These are phyloP conservation scores for Danio aesculapii DNA, from an alignment of 2,797 vertebrate species.

Conservation along the genomic window DNA sequence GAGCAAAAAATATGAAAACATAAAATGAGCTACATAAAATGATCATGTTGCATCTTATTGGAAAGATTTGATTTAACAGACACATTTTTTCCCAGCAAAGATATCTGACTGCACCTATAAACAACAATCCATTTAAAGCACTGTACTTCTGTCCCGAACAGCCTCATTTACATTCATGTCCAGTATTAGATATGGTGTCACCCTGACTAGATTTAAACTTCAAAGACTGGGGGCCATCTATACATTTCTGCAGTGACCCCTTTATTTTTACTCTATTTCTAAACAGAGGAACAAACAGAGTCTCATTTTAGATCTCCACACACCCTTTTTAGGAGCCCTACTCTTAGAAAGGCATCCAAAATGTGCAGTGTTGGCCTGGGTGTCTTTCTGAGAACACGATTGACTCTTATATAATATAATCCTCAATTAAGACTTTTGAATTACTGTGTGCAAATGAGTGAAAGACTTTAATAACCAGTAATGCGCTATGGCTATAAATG, in stretches of 20 bases:
- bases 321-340: background rate
- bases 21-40: too few relatives aligned
- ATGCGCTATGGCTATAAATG: background rate
- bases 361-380: background rate
- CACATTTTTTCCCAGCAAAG: too few relatives aligned
- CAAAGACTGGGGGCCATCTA: too few relatives aligned
- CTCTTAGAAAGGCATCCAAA: background rate
- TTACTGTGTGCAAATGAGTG: conserved; percentile 3
- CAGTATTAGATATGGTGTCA: too few relatives aligned
- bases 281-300: background rate
- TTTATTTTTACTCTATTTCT: background rate
- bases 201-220: too few relatives aligned
- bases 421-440: background rate
- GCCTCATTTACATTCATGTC: too few relatives aligned
- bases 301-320: background rate
- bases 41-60: too few relatives aligned
- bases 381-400: background rate
- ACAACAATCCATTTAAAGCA: too few relatives aligned
- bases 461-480: background rate
- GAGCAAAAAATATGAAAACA: too few relatives aligned
- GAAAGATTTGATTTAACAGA: too few relatives aligned
- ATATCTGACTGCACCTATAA: too few relatives aligned
- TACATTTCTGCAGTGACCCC: background rate
- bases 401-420: background rate
- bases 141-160: too few relatives aligned